Evolutionary conservation across 2,797 vertebrate genomes (phyloP).

Genomic region (Lacerta bilineata): DNA sequence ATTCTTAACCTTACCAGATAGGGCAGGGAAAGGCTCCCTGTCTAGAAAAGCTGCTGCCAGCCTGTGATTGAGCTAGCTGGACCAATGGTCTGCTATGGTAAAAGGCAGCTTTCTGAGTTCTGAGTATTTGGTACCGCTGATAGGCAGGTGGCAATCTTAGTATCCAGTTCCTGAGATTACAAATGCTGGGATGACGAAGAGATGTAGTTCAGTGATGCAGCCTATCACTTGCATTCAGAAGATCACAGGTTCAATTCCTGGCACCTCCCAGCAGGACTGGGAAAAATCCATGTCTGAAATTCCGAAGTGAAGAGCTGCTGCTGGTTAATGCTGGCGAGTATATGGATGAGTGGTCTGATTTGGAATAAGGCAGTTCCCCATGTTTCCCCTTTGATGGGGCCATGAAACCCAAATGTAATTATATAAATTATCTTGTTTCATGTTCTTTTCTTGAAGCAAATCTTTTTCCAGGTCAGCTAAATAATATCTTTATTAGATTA

Average conservation of each 20-base stretch:
- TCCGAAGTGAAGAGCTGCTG: background rate
- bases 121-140: background rate
- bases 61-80: too few species aligned
- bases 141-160: background rate
- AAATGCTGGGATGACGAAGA: background rate
- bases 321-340: background rate
- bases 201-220: too few species aligned
- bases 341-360: background rate
- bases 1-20: too few species aligned
- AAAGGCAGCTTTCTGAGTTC: background rate
- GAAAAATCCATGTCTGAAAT: background rate
- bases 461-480: background rate
- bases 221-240: too few species aligned
- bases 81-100: background rate
- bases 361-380: background rate
- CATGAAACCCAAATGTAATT: background rate
- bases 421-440: background rate
- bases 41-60: too few species aligned
- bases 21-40: too few species aligned
- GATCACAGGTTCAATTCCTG: too few species aligned
- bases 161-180: background rate
- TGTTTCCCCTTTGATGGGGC: background rate
- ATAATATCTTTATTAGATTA: slow-evolving; percentile 4
- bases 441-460: background rate
- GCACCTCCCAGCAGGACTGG: background rate